Evolutionary conservation across 2,797 vertebrate species (phyloP).

Genomic region (Adelosebastes latens): DNA sequence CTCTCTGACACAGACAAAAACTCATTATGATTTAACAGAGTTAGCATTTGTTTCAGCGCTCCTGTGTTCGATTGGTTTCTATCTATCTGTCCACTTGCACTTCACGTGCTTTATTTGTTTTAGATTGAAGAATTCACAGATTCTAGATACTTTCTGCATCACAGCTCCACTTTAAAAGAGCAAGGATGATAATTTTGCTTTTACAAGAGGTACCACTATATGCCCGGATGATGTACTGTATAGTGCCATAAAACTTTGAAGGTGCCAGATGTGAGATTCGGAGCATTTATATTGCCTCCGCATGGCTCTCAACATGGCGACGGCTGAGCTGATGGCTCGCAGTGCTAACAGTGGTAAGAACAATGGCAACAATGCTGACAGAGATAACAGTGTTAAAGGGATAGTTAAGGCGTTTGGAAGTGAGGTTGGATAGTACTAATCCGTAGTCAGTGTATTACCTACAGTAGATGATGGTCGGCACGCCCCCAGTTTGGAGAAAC

Average conservation of each 20-base stretch:
- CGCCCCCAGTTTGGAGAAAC: too few relatives aligned
- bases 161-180: neutral
- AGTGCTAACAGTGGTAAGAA: too few relatives aligned
- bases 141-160: neutral
- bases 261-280: too few relatives aligned
- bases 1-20: slow-evolving; percentile 13
- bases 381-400: neutral
- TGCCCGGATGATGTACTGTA: neutral
- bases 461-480: too few relatives aligned
- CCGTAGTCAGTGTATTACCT: too few relatives aligned
- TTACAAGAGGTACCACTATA: neutral
- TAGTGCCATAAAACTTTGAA: neutral
- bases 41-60: neutral
- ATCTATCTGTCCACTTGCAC: neutral
- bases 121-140: neutral
- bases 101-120: neutral
- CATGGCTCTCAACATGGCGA: too few relatives aligned
- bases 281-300: too few relatives aligned
- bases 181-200: neutral
- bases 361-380: neutral
- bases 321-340: too few relatives aligned
- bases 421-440: too few relatives aligned
- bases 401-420: too few relatives aligned
- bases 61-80: neutral
- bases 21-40: slow-evolving; percentile 22